Conservation (phyloP, 1,140 invertebrate genomes). For the Achroia grisella region DNA sequence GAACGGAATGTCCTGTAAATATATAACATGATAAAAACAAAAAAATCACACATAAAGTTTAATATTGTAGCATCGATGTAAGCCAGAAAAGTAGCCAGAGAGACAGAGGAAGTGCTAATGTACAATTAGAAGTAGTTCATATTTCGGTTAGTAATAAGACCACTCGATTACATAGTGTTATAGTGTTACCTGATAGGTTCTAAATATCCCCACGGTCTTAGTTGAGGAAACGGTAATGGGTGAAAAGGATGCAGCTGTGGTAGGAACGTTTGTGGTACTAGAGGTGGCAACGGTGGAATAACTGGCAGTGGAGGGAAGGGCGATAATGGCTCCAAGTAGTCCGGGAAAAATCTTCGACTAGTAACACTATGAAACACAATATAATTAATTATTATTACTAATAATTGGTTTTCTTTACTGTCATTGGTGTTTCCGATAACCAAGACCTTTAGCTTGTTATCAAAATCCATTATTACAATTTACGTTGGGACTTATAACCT, state of each 20-base stretch:
- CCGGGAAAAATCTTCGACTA: background rate
- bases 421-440: no score
- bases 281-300: slow-evolving; percentile 8
- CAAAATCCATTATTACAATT: no score
- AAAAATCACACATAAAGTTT: slow-evolving; percentile 1
- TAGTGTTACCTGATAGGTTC: slow-evolving; percentile 10
- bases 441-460: no score
- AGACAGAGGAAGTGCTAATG: background rate
- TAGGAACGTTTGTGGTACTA: slow-evolving; percentile 4
- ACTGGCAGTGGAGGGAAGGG: slow-evolving; percentile 4
- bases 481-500: no score
- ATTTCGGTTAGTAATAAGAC: background rate
- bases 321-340: slow-evolving; percentile 1
- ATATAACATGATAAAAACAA: slow-evolving; percentile 21
- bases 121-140: slow-evolving; percentile 1
- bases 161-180: background rate
- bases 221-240: slow-evolving; percentile 4
- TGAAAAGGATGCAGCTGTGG: slow-evolving; percentile 6
- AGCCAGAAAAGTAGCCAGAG: slow-evolving; percentile 1
- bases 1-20: slow-evolving; percentile 57
- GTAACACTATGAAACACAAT: slow-evolving; percentile 6
- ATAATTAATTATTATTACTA: no score
- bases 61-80: slow-evolving; percentile 1
- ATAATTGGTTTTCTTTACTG: no score
- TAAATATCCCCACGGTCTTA: slow-evolving; percentile 4